Base-by-base conservation (phyloP, 2,888 invertebrate species). In the Microplitis deprimator region DNA sequence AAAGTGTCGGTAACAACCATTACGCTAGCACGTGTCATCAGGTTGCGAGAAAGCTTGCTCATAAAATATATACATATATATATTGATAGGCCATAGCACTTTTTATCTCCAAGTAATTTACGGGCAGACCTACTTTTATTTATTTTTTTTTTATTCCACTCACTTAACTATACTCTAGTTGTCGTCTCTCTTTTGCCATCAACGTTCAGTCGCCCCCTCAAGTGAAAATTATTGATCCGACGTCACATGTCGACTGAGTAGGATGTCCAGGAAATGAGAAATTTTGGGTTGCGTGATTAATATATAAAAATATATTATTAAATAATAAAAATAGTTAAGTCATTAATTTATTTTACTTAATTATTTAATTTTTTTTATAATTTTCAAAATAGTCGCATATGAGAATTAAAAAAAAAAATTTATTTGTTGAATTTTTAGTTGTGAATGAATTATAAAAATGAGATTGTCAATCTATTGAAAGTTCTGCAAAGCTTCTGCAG, bases 201-300 rank as follows among this genome's bases (percentile, higher is more conserved):
- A 20, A 6, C 41, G 68, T 73, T 16, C 17, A 62, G 17, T 64
- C 62, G 39, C 69, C 13, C 6, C 62, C 10, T 73, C 76, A 79
- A 79, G 82, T 81, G 79, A 82, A 82, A 82, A 82, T 80, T 82
- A 81, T 81, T 81, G 81, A 82, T 80, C 79, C 39, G 64, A 61
- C 61, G 68, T 77, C 17, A 50, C 13, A 62, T 60, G 73, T 69
- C 50, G 65, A 60, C n/a, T 75, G 61, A 75, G 60, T 71, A 67
- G 72, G 41, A 72, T 13, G 16, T 16, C 38, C 17, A 29, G 62
- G 62, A 76, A 40, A 62, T 61, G 60, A 64, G n/a, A 77, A 70
- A 17, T 77, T 77, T 64, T 13, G 64, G 50, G 40, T 64, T 50
- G 13, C 62, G 69, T 75, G 67, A 41, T 68, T 64, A 71, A 40